Evolutionary conservation across 2,888 invertebrate species (phyloP).

Genomic region (Corythucha ciliata): DNA sequence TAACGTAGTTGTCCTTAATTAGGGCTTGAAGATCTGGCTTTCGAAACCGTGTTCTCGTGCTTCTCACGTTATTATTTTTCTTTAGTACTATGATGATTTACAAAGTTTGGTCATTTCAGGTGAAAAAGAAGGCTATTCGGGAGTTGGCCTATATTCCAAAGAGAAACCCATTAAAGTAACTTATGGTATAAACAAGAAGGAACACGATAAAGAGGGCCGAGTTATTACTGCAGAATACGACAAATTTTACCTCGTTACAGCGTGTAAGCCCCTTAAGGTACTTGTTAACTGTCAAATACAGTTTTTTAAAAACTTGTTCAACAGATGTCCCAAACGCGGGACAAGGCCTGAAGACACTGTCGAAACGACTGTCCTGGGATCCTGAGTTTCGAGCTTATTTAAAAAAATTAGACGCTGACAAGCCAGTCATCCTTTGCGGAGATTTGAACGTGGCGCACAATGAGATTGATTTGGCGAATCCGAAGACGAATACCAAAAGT

Average conservation of each 20-base stretch:
- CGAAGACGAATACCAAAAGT: slow-evolving; percentile 81
- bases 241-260: slow-evolving; percentile 76
- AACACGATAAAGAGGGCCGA: slow-evolving; percentile 67
- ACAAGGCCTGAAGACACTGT: slow-evolving; percentile 71
- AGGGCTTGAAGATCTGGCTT: too few relatives aligned
- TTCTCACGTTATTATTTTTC: not conserved
- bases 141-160: slow-evolving; percentile 80
- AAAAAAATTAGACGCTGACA: slow-evolving; percentile 68
- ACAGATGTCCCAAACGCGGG: slow-evolving; percentile 91
- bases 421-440: slow-evolving; percentile 90
- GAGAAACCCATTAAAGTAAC: slow-evolving; percentile 70
- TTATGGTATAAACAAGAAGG: slow-evolving; percentile 66
- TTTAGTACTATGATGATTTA: not conserved
- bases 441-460: slow-evolving; percentile 96
- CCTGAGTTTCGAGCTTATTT: slow-evolving; percentile 68
- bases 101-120: slow-evolving; percentile 41
- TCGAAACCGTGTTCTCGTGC: too few relatives aligned
- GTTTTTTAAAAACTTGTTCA: slow-evolving; percentile 21
- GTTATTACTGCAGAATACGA: slow-evolving; percentile 91
- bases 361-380: slow-evolving; percentile 87
- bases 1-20: too few relatives aligned
- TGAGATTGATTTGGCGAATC: slow-evolving; percentile 92
- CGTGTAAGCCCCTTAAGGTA: slow-evolving; percentile 50
- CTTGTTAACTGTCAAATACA: slow-evolving; percentile 9
- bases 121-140: slow-evolving; percentile 79